These are phyloP conservation scores for Tautogolabrus adspersus DNA, from an alignment of 2,113 vertebrate species.

Conservation along the genomic window DNA sequence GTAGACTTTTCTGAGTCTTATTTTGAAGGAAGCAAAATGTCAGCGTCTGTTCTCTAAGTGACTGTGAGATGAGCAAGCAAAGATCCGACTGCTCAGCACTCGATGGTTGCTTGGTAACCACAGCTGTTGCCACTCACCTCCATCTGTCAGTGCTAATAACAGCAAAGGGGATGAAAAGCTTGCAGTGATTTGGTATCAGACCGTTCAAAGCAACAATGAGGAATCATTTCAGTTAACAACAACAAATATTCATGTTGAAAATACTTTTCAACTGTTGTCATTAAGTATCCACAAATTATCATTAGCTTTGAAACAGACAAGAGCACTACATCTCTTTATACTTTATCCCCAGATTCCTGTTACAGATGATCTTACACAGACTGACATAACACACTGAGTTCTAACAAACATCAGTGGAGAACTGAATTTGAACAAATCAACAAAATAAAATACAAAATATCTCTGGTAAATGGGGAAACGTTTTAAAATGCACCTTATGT, in stretches of 20 bases:
- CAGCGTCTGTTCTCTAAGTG: conserved; percentile 13
- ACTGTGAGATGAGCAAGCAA: conserved; percentile 11
- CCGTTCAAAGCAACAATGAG: neutral
- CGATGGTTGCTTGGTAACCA: conserved; percentile 47
- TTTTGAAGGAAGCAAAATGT: conserved; percentile 14
- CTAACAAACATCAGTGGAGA: too few relatives aligned
- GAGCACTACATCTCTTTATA: too few relatives aligned
- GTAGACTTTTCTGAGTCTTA: neutral
- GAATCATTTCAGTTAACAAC: neutral
- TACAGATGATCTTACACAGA: too few relatives aligned
- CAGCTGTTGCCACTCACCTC: conserved; percentile 58
- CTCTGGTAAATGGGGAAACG: too few relatives aligned
- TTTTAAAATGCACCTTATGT: too few relatives aligned
- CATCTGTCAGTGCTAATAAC: conserved; percentile 60
- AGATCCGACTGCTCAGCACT: conserved; percentile 25
- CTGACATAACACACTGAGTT: too few relatives aligned
- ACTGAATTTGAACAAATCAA: too few relatives aligned
- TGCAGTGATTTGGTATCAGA: neutral
- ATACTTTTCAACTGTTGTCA: neutral
- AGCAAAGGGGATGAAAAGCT: conserved; percentile 27
- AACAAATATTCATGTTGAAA: neutral
- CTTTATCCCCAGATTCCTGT: too few relatives aligned
- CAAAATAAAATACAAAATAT: too few relatives aligned
- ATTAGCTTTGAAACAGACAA: neutral
- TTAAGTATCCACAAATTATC: neutral